Evolutionary conservation across 2,797 vertebrate genomes (phyloP).

Genomic region (Pipistrellus pygmaeus): DNA sequence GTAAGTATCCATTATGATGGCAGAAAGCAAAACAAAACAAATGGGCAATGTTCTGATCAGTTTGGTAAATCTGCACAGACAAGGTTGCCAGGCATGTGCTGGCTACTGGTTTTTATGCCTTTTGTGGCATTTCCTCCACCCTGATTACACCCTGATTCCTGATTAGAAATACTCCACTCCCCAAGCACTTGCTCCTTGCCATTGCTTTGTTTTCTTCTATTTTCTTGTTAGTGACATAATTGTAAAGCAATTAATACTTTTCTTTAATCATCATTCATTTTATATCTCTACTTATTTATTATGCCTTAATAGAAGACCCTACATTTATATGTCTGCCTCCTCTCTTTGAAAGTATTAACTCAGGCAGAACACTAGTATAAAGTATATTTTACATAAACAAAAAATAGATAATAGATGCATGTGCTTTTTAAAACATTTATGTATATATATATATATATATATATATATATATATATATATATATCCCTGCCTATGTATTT

Average conservation of each 20-base stretch:
- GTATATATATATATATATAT: neutral
- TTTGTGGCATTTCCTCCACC: conserved; percentile 14
- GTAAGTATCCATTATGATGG: conserved; percentile 72
- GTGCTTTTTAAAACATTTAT: neutral
- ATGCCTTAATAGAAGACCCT: conserved; percentile 37
- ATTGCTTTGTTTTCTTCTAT: conserved; percentile 38
- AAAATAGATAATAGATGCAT: conserved; percentile 10
- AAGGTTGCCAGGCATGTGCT: neutral
- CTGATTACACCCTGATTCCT: neutral
- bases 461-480: neutral
- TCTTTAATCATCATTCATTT: conserved; percentile 46
- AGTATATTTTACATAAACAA: conserved; percentile 38
- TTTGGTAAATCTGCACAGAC: conserved; percentile 39
- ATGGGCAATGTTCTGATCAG: conserved; percentile 54
- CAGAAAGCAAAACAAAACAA: conserved; percentile 75
- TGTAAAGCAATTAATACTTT: conserved; percentile 35
- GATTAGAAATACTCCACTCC: neutral
- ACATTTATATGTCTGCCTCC: neutral
- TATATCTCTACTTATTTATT: neutral
- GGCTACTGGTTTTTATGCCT: neutral
- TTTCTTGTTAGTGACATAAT: conserved; percentile 58
- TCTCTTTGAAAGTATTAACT: conserved; percentile 28
- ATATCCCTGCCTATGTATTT: neutral
- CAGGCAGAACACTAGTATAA: neutral
- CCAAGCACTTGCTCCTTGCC: neutral